A percentile compares a stretch with the other conserved stretches of the same genome.
These are phyloP conservation scores for Rhinolophus ferrumequinum DNA, from an alignment of 2,113 vertebrate species.

Conservation along the genomic window DNA sequence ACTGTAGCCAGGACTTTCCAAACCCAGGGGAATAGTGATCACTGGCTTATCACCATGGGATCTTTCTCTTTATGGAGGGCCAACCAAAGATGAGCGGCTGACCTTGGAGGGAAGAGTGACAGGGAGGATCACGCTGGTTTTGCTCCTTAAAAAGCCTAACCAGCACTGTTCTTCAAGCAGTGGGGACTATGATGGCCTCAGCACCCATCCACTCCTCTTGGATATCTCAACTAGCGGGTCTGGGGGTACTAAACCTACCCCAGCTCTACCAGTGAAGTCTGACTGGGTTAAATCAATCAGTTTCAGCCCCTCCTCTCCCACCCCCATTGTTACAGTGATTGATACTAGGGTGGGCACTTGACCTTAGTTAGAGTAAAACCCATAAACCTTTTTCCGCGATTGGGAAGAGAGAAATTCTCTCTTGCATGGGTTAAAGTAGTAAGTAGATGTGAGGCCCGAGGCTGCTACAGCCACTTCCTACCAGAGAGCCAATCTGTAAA, in stretches of 20 bases:
- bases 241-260: not conserved
- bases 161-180: not conserved
- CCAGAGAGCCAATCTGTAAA: not conserved
- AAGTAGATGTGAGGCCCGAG: not conserved
- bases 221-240: not conserved
- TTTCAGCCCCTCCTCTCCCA: not conserved
- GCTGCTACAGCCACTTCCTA: not conserved
- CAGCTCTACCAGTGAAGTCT: not conserved
- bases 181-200: not conserved
- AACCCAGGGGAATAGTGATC: not conserved
- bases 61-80: not conserved
- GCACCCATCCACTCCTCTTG: not conserved
- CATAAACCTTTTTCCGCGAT: not conserved
- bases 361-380: not conserved
- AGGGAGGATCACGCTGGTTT: not conserved
- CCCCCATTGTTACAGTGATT: not conserved
- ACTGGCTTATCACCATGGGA: fast-evolving
- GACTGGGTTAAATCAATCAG: not conserved
- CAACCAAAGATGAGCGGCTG: not conserved
- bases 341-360: not conserved
- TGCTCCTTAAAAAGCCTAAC: not conserved
- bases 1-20: not conserved
- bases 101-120: not conserved
- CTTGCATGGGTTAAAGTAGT: not conserved
- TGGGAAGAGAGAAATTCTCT: not conserved